phyloP scores from a whole-genome alignment of 1,140 invertebrate genomes.

The Stratiolaelaps scimitus region DNA sequence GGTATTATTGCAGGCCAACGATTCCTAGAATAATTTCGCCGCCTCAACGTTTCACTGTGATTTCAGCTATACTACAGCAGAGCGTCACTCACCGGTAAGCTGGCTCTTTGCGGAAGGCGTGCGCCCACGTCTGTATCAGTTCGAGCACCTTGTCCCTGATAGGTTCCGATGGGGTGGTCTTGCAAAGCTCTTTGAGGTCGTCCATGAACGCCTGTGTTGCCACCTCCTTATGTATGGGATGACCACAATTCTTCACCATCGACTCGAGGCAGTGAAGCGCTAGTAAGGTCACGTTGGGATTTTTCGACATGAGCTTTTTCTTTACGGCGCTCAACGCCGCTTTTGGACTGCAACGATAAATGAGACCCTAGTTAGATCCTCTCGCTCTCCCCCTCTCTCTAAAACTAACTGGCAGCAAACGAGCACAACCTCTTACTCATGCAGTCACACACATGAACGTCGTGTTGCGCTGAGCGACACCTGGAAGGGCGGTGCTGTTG shows the following conservation, averaged over 20 bases:
- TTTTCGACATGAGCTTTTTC: conserved; percentile 14
- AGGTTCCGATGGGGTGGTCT: conserved; percentile 58
- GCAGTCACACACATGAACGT: too few species aligned
- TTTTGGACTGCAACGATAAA: conserved; percentile 11
- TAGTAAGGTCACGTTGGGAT: conserved; percentile 28
- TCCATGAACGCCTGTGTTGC: conserved; percentile 87
- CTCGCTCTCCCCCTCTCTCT: too few species aligned
- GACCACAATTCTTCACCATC: conserved; percentile 94
- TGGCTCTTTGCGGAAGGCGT: conserved; percentile 80
- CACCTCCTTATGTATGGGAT: conserved; percentile 78
- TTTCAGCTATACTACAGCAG: too few species aligned
- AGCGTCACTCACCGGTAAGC: conserved; percentile 53
- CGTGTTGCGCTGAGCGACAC: too few species aligned
- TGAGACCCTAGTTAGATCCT: too few species aligned
- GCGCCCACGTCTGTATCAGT: conserved; percentile 89
- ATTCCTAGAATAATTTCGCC: too few species aligned
- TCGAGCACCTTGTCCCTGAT: conserved; percentile 80
- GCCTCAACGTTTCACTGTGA: too few species aligned
- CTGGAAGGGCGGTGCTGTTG: too few species aligned
- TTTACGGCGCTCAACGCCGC: conserved; percentile 5
- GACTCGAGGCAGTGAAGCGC: conserved; percentile 67
- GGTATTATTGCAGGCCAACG: too few species aligned
- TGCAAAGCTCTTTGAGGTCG: conserved; percentile 70
- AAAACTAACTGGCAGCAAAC: too few species aligned
- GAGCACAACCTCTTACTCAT: too few species aligned